A percentile compares a stretch with the other conserved stretches of the same genome.
phyloP scores from a whole-genome alignment of 2,797 vertebrate genomes.

The Macrochelys suwanniensis region DNA sequence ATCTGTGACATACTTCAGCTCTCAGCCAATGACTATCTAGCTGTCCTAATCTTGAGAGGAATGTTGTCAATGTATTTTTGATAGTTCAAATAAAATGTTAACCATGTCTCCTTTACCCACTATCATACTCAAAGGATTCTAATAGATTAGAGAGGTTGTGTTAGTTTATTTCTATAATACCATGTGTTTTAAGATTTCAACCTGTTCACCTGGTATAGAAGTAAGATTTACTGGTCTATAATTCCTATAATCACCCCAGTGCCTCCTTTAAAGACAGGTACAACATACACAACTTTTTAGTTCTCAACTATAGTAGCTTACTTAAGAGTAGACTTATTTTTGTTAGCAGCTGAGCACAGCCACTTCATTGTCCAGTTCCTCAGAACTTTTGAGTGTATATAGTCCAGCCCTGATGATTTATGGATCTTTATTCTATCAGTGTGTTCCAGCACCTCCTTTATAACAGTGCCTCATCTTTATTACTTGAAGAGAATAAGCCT shows the following conservation, averaged over 20 bases:
- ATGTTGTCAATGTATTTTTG: not conserved
- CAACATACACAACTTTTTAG: not conserved
- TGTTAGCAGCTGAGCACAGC: fast-evolving
- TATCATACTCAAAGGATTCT: not conserved
- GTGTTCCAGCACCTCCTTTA: fast-evolving
- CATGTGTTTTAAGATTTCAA: slow-evolving; percentile 17
- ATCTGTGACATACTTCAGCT: not conserved
- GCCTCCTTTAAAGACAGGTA: not conserved
- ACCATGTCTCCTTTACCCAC: not conserved
- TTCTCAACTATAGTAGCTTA: not conserved
- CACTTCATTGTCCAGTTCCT: not conserved
- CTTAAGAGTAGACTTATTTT: not conserved
- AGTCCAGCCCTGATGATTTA: not conserved
- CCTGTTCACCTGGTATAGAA: not conserved
- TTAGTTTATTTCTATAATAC: slow-evolving; percentile 5
- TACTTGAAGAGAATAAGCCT: not conserved
- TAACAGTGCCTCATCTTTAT: not conserved
- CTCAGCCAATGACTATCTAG: not conserved
- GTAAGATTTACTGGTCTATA: not conserved
- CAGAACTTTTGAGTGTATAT: not conserved
- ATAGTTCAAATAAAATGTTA: not conserved
- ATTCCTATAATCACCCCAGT: not conserved
- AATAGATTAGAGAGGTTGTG: not conserved
- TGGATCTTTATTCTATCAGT: fast-evolving
- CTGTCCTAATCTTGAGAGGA: not conserved